Evolutionary conservation across 1,140 invertebrate genomes (phyloP), one percentile per base, ranked within the genome.

Genomic region (Bathynomus jamesi): DNA sequence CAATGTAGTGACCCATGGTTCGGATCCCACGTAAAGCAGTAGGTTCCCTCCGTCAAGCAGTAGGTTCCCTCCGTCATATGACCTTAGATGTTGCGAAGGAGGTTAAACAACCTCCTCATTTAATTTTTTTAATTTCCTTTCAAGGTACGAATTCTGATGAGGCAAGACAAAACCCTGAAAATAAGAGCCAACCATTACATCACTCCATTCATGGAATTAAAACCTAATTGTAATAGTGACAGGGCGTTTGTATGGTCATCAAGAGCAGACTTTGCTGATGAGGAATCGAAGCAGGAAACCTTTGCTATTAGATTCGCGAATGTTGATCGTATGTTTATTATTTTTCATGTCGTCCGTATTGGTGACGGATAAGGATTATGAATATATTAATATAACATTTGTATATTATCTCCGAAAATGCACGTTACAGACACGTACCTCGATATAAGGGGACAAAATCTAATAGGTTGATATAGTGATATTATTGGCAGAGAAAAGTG

Each of bases 121-220:
- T 40, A 40, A 8, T 40, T 40, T 40, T 40, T 8, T 40, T 40
- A 40, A 40, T 53, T 53, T 53, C 21, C 5, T 53, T 53, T 53
- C 2, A 53, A 75, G 70, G 77, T 83, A 17, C 85, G 92, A 40
- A 81, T 95, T 3, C 79, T 95, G 0, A 96, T 96, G 94, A 86
- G 94, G 60, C 85, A 94, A 67, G 94, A 96, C 72, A 91, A 94
- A 80, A 82, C 85, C 0, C 86, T 90, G 46, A 93, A 93, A 79
- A 89, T 96, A 30, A 95, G 94, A 83, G 93, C 93, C 0, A 96
- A 96, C 85, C 94, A 96, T 82, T 87, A 89, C 72, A 84, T 96
- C 24, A 86, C 86, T 0, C 82, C 86, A 0, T 87, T 91, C 67
- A 91, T 95, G 87, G 85, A 88, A 71, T 82, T 96, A 21, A 85